These are phyloP conservation scores for Helleia helle DNA, from an alignment of 2,888 invertebrate genomes.

Conservation along the genomic window DNA sequence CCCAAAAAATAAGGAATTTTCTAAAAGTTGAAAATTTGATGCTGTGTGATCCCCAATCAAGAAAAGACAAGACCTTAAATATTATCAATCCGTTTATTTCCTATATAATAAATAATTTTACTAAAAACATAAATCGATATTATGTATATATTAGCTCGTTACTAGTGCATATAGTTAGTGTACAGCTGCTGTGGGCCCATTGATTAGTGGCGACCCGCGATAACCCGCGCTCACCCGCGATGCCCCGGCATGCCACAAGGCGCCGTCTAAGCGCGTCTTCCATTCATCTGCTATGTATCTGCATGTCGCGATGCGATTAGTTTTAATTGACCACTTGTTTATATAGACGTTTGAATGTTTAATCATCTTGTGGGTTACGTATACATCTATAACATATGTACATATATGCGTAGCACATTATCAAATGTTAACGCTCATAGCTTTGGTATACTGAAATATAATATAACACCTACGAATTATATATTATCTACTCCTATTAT, in stretches of 20 bases:
- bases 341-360: background rate
- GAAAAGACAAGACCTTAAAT: too few species aligned
- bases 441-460: too few species aligned
- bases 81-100: background rate
- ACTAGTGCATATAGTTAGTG: background rate
- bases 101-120: too few species aligned
- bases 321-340: constrained; percentile 27
- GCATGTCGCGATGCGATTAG: constrained; percentile 45
- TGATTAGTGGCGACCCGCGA: constrained; percentile 60
- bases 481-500: too few species aligned
- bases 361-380: too few species aligned
- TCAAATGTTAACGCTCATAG: too few species aligned
- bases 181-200: constrained; percentile 20
- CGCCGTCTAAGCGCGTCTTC: constrained; percentile 14
- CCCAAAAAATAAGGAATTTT: too few species aligned
- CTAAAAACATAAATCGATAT: background rate
- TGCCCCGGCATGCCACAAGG: constrained; percentile 52
- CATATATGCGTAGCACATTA: too few species aligned
- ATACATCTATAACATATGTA: too few species aligned
- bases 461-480: too few species aligned
- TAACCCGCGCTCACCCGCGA: constrained; percentile 66
- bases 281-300: constrained; percentile 16
- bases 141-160: background rate
- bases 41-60: too few species aligned
- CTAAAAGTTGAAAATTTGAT: too few species aligned